A percentile compares a stretch with the other conserved stretches of the same genome.
Conservation (phyloP, 2,888 invertebrate species). For the Pollenia angustigena region DNA sequence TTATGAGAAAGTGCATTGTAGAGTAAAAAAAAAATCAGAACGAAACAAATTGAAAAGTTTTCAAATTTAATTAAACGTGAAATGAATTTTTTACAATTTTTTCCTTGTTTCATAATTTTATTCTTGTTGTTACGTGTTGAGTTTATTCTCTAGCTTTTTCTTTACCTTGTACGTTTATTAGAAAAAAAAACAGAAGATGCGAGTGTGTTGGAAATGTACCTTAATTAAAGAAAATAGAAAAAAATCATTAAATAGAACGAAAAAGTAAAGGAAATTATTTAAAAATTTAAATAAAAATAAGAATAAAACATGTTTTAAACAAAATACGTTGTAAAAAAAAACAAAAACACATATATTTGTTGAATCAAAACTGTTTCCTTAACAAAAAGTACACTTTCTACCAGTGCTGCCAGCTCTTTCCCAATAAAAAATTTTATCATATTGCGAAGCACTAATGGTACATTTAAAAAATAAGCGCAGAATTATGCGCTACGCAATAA, state of each 20-base stretch:
- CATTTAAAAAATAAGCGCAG: no score
- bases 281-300: no score
- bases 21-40: constrained; percentile 28
- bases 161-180: neutral
- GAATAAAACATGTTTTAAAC: no score
- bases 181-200: neutral
- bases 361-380: no score
- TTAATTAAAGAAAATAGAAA: neutral
- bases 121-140: constrained; percentile 46
- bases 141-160: neutral
- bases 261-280: neutral
- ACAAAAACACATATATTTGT: no score
- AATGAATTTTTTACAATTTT: constrained; percentile 61
- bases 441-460: no score
- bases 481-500: no score
- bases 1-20: constrained; percentile 39
- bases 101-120: constrained; percentile 54
- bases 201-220: neutral
- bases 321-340: no score
- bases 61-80: constrained; percentile 73
- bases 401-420: no score
- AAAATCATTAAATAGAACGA: neutral
- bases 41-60: constrained; percentile 69
- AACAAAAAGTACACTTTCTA: no score
- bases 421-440: no score